These are phyloP conservation scores for Scytalopus superciliaris DNA, from an alignment of 2,113 vertebrate species.

Conservation along the genomic window DNA sequence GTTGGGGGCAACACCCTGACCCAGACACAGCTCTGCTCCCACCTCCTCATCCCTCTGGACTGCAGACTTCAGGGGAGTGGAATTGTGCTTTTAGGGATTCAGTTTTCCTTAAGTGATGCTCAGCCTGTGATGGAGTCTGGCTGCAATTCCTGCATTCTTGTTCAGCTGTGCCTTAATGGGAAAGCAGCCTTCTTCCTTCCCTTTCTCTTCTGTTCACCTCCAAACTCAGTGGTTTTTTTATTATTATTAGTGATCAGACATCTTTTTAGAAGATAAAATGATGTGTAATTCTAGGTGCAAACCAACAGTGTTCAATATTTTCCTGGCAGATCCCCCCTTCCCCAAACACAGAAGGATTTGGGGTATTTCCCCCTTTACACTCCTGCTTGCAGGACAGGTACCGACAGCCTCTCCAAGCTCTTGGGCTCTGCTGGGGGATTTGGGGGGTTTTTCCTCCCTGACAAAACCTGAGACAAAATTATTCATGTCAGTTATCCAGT, in stretches of 20 bases:
- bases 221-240: not conserved
- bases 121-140: not conserved
- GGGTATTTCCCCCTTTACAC: rapidly evolving
- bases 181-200: not conserved
- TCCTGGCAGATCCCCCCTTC: not conserved
- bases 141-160: rapidly evolving
- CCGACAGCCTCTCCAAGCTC: rapidly evolving
- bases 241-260: rapidly evolving
- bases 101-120: rapidly evolving
- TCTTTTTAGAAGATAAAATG: rapidly evolving
- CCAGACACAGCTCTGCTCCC: rapidly evolving
- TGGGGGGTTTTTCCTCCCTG: not conserved
- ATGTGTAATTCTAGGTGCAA: rapidly evolving
- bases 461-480: not conserved
- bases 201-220: not conserved
- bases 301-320: rapidly evolving
- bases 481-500: rapidly evolving
- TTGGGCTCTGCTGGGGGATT: not conserved
- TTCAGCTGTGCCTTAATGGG: rapidly evolving
- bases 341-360: rapidly evolving
- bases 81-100: rapidly evolving
- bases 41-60: rapidly evolving
- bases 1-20: rapidly evolving
- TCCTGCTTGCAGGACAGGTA: rapidly evolving
- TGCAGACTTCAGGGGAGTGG: rapidly evolving